These are phyloP conservation scores for Urocolius indicus DNA, from an alignment of 2,113 vertebrate species.

Conservation along the genomic window DNA sequence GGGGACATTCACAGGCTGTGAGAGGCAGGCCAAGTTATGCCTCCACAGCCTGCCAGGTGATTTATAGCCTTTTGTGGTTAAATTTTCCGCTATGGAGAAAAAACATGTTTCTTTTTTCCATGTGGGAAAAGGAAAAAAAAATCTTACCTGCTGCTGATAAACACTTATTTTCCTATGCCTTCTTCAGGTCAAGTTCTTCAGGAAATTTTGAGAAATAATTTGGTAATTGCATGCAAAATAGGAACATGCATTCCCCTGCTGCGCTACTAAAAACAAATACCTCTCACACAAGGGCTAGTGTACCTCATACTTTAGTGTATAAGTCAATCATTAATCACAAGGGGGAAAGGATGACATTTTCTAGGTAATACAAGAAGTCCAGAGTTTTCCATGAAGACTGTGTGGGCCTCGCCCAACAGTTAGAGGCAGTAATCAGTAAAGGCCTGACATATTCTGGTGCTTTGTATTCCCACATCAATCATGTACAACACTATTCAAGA, in stretches of 20 bases:
- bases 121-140: neutral
- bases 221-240: neutral
- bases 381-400: neutral
- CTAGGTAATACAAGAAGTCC: neutral
- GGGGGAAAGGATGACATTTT: neutral
- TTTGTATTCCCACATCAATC: neutral
- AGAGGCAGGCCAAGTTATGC: neutral
- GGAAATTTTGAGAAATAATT: neutral
- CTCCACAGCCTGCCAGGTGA: neutral
- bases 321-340: neutral
- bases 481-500: neutral
- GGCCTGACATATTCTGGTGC: neutral
- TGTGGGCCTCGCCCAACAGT: neutral
- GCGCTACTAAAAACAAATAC: neutral
- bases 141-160: neutral
- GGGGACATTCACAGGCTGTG: neutral
- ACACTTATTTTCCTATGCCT: neutral
- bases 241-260: neutral
- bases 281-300: neutral
- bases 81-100: neutral
- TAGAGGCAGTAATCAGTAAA: neutral
- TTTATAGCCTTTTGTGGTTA: neutral
- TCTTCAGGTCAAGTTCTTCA: neutral
- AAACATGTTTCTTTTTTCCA: neutral
- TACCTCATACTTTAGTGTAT: neutral